Evolutionary conservation across 2,113 vertebrate genomes (phyloP), one percentile per base, ranked within the genome.

Genomic region (Pipa parva): DNA sequence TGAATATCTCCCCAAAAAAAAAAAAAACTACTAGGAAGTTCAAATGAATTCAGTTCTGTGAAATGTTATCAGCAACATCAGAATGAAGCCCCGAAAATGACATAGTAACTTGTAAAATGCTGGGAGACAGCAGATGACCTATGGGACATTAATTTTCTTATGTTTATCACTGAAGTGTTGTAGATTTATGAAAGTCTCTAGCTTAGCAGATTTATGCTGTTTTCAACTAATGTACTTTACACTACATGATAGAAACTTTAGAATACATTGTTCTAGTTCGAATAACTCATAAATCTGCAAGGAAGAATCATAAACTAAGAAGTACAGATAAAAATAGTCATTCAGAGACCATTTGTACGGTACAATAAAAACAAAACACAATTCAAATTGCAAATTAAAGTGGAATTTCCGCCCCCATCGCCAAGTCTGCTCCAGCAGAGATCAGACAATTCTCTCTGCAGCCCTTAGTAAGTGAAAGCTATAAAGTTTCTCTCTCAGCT

Each of bases 161-260:
- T 68, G 65, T 60, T 68, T 68, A 68, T 59, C 37, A 46, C 31
- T 24, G 21, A 46, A 25, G 10, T 15, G 24, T 39, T 42, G 22
- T 50, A 51, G 55, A 68, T 68, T 68, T 68, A 68, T 68, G 31
- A 29, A 68, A 68, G 42, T 36, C 45, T 68, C 55, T 22, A 37
- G 54, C 58, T 49, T 51, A 21, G 20, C 56, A 59, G 65, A 68
- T 68, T 68, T 68, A 68, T 60, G 52, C 31, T 60, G 29, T 68
- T 68, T 68, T 52, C 56, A 60, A 68, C 45, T 28, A 68, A 26
- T 46, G 9, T 67, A 37, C 64, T 33, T 68, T 59, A 58, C 21
- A 45, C 54, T 49, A 59, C 31, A 51, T 59, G 65, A 68, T 60
- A 68, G 49, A 60, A 52, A 60, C 45, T 64, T 59, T 51, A 50